Evolutionary conservation across 2,888 invertebrate species (phyloP), one percentile per base, ranked within the genome.

Genomic region (Exephanes ischioxanthus): DNA sequence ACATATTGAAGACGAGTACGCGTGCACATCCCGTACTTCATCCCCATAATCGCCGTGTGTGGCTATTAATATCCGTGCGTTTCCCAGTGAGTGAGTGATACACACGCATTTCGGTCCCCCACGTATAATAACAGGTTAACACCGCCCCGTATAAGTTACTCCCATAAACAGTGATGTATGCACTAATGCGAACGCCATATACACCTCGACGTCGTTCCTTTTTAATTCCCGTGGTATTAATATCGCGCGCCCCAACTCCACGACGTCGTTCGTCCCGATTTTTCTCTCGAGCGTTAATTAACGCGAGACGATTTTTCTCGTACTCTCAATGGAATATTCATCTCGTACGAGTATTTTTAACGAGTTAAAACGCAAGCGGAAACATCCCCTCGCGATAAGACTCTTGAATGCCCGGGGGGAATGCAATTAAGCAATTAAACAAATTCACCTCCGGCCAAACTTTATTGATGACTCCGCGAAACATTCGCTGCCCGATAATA

Each of bases 371-470:
- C 66, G 48, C 63, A 63, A 7, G 37, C 51, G n/a, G 61, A 22
- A 33, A 48, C 66, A n/a, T 19, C 45, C 22, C 58, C 81, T 70
- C 72, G 58, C 61, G 61, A 70, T 79, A 80, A 58, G 75, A 63
- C 30, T 33, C 6, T 16, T 7, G 16, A 7, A 7, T 33, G 63
- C 5, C 90, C 89, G 89, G 77, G 82, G 83, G 90, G 90, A 84
- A 82, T 94, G 95, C 95, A 95, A 95, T 95, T 95, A 94, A 94
- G 94, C 95, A 93, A 93, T 93, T 93, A 93, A 93, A 93, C 92
- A 92, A 93, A 92, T 91, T 91, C 89, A 89, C 92, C 91, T 88
- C 89, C 87, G 48, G 2, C 45, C 14, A 22, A 87, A 88, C 87
- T 90, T 92, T 91, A 92, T 91, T 91, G 91, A 93, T 91, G 91